Evolutionary conservation across 2,888 invertebrate genomes (phyloP), one percentile per base, ranked within the genome.

Genomic region (Agrotis puta): DNA sequence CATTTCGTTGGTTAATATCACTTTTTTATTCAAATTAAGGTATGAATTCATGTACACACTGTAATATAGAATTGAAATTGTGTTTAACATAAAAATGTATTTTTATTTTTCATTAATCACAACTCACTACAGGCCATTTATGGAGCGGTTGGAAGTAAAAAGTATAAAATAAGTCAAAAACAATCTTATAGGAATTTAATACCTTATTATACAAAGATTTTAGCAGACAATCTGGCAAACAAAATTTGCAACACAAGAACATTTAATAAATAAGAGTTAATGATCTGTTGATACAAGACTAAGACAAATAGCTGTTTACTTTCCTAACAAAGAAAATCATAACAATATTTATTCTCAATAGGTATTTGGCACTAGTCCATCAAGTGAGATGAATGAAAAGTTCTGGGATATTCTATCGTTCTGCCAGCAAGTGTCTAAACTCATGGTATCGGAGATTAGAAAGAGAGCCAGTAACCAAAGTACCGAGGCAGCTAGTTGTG

Each of bases 391-490:
- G 98, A 98, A 98, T 91, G 99, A 99, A 92, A 99, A 99, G 93
- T 99, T 99, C 96, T 98, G 99, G 97, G 99, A 99, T 92, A 98
- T 99, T 83, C 96, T 99, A 69, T 98, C 98, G 82, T 99, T 99
- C 92, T 98, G 98, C 88, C 98, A 98, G 90, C 98, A 99, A 96
- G 98, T 99, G 0, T 99, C 99, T 0, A 97, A 98, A 82, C 96
- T 99, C 33, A 99, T 99, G 98, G 99, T 99, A n/a, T 98, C 98
- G 9, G 99, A 99, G 95, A 99, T 99, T 85, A 97, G 99, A 67
- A 97, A 98, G 88, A 97, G 99, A 85, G 99, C 99, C 18, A 99
- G 99, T 71, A 99, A 99, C 94, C 99, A 99, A 93, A 99, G 98
- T 88, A 98, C 98, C 51, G 99, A 99, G 93, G 98, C 98, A 67